A percentile compares a stretch with the other conserved stretches of the same genome.
Evolutionary conservation across 2,888 invertebrate genomes (phyloP).

Genomic region (Balanococcus diminutus): DNA sequence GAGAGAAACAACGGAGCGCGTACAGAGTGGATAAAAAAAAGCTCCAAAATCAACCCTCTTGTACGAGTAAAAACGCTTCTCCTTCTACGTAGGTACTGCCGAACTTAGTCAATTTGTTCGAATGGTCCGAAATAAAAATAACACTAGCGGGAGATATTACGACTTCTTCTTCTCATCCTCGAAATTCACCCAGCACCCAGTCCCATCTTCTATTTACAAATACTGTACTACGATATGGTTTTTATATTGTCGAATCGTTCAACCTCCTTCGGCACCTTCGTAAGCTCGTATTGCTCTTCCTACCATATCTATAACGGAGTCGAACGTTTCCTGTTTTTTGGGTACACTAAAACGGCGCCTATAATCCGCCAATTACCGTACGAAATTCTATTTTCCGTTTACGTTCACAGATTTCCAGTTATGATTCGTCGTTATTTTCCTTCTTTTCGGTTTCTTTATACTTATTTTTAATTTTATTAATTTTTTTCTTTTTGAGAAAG

Average conservation of each 20-base stretch:
- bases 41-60: background rate
- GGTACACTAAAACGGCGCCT: conserved; percentile 41
- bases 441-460: background rate
- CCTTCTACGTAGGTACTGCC: background rate
- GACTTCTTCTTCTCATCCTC: background rate
- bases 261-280: background rate
- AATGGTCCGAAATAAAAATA: conserved; percentile 55
- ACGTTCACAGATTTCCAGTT: background rate
- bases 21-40: background rate
- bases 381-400: conserved; percentile 47
- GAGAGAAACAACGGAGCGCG: background rate
- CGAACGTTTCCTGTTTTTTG: background rate
- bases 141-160: conserved; percentile 51
- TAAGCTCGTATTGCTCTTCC: background rate
- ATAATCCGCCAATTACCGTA: conserved; percentile 46
- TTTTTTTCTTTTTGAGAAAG: too few relatives aligned
- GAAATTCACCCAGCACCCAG: too few relatives aligned
- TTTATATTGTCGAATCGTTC: conserved; percentile 44
- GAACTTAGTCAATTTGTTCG: conserved; percentile 54
- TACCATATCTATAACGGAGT: background rate
- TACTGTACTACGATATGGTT: conserved; percentile 33
- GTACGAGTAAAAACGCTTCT: background rate
- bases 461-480: too few relatives aligned
- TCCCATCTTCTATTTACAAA: background rate
- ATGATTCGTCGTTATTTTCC: background rate